Base-by-base conservation (phyloP, 92 coral and sea anemone genomes). In the Palythoa caribaeorum region DNA sequence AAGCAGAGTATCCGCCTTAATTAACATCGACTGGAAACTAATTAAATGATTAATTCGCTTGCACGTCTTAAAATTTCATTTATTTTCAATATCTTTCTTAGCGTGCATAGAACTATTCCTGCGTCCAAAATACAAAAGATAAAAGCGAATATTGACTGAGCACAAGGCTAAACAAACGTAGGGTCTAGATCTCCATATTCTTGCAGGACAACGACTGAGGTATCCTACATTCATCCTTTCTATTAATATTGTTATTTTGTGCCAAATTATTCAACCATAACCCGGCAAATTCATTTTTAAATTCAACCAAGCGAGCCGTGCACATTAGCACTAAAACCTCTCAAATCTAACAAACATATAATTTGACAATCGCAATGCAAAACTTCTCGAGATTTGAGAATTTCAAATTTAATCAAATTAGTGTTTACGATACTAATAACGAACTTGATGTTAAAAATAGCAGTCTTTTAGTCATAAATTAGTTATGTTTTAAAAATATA, bases 11-110 rank as follows among this genome's bases (percentile, higher is more conserved):
- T 71, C 17, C 50, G 4, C 12, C 38, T 70, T 80, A 80, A 80
- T 80, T 36, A 44, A 63, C 57, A 5, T 40, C 74, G 85, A 63
- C 74, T 20, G 44, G 73, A 16, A 80, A 63, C 85, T 80, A 63
- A 80, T 80, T 63, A 75, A 79, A 44, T 80, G 65, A 80, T 80
- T 80, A 60, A 65, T 80, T 80, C 55, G 40, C 57, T 21, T 17
- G 21, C 70, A 36, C 59, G 74, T 39, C 54, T 81, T 81, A 70
- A 81, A 36, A 66, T 39, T 11, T 79, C 17, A 79, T 55, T 57
- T 79, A 28, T 44, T 44, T 44, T 65, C 47, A 51, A 76, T 50
- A 10, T 20, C 59, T 60, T 17, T 10, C 65, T 60, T 63, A 65
- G 37, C 9, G 66, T 81, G 66, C 60, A 48, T 15, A 28, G 13